Evolutionary conservation across 2,113 vertebrate genomes (phyloP), one percentile per base, ranked within the genome.

Genomic region (Clupea harengus): DNA sequence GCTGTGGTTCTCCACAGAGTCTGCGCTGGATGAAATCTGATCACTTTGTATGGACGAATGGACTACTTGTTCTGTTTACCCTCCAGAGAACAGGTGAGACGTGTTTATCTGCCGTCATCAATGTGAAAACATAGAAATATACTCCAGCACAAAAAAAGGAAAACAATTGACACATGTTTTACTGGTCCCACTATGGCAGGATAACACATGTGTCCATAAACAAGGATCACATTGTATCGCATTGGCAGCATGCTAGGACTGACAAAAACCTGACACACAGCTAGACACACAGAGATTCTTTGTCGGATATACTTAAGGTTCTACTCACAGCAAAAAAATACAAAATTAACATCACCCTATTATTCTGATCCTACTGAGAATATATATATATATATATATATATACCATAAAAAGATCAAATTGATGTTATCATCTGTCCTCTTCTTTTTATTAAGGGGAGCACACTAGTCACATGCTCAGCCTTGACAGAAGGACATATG

Each of bases 61-160:
- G 97, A 28, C 95, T 99, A 57, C 97, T 97, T 88, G 94, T 95
- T 0, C 90, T 99, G 1, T 99, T 98, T 60, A 96, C 97, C 82
- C 94, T 97, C 89, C 98, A 99, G 86, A 93, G 98, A 91, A 89
- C 96, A 47, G 97, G 98, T 99, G 94, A 97, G 95, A 87, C 46
- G 45, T 72, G 17, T 45, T 22, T 82, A n/a, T 47, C 10, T 78
- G 25, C 32, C 32, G 2, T 44, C 39, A 57, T 64, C 3, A 60
- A 45, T 83, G 15, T 54, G 2, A 39, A 83, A 6, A 20, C 28
- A 39, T 39, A 22, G 18, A 44, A 72, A 28, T 49, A 83, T 72
- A 7, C 13, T 0, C 15, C 17, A 82, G 6, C 45, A 39, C 39
- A 39, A 39, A 39, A 39, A 39, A 39, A 39, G 39, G 2, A 39